Conservation (phyloP, 1,140 invertebrate species). For the Aphelinus atriplicis region DNA sequence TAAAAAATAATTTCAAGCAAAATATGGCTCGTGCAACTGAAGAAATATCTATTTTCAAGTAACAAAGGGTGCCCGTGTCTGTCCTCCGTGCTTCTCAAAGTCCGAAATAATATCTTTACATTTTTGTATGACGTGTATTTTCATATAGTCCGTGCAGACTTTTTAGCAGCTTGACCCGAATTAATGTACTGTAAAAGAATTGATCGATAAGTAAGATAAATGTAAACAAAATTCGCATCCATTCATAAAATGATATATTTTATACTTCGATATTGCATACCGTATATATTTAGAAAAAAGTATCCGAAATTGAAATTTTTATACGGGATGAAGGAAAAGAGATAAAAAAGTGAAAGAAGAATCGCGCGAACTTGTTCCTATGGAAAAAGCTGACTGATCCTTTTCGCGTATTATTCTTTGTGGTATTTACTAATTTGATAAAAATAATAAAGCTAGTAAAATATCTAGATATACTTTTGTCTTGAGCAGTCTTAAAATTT, state of each 20-base stretch:
- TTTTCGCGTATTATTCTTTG: slow-evolving; percentile 18
- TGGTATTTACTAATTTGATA: neutral
- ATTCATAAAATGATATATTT: slow-evolving; percentile 52
- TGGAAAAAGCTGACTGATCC: slow-evolving; percentile 22
- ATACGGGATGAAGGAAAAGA: slow-evolving; percentile 11
- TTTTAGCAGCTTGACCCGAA: slow-evolving; percentile 42
- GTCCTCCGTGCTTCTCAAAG: slow-evolving; percentile 8
- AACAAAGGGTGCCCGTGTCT: slow-evolving; percentile 17
- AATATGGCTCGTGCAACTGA: slow-evolving; percentile 17
- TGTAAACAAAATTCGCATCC: slow-evolving; percentile 33
- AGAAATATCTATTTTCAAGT: slow-evolving; percentile 25
- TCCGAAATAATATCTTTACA: slow-evolving; percentile 2
- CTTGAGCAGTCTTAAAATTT: too few relatives aligned
- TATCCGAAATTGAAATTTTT: slow-evolving; percentile 32
- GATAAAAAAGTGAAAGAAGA: slow-evolving; percentile 4
- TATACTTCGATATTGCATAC: slow-evolving; percentile 51
- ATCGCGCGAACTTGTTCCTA: slow-evolving; percentile 37
- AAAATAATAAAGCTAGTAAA: neutral
- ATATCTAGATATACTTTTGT: too few relatives aligned
- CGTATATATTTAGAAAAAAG: slow-evolving; percentile 41
- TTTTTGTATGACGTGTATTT: slow-evolving; percentile 34
- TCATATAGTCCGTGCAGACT: slow-evolving; percentile 30
- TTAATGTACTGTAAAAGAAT: slow-evolving; percentile 25
- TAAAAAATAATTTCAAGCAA: neutral
- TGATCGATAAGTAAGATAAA: slow-evolving; percentile 22